Evolutionary conservation across 2,113 vertebrate genomes (phyloP).

Genomic region (Eptatretus burgeri): DNA sequence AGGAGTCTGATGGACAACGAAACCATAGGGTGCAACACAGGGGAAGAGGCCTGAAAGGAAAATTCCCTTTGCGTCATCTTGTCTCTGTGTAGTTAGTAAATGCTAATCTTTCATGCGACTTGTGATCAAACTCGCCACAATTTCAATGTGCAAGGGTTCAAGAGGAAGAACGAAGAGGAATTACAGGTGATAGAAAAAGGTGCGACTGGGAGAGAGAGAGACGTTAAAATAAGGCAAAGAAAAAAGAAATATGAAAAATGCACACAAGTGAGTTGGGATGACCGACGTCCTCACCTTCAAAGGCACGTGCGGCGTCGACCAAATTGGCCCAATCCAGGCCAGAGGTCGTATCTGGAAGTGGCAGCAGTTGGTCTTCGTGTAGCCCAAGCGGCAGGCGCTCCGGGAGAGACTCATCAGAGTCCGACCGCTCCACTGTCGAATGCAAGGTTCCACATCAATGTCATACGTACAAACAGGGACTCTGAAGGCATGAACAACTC

Average conservation of each 20-base stretch:
- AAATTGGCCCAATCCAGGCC: conserved; percentile 65
- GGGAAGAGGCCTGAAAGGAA: no score
- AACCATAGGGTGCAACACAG: conserved; percentile 6
- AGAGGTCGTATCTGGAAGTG: conserved; percentile 35
- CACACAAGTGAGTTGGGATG: background rate
- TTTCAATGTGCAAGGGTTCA: no score
- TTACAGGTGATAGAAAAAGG: conserved; percentile 12
- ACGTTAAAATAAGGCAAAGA: conserved; percentile 1
- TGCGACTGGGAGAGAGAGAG: conserved; percentile 21
- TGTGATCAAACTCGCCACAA: no score
- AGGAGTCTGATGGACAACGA: background rate
- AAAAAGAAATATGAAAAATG: background rate
- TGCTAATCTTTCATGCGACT: no score
- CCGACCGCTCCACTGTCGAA: conserved; percentile 44
- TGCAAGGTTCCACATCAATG: no score
- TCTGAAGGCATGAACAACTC: no score
- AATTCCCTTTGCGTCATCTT: no score
- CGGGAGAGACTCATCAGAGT: conserved; percentile 48
- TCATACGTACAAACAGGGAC: no score
- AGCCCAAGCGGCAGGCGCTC: conserved; percentile 32
- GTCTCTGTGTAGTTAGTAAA: no score
- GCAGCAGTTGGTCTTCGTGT: conserved; percentile 53
- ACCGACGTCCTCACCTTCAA: conserved; percentile 31
- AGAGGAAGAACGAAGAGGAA: background rate
- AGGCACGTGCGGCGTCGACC: conserved; percentile 74